phyloP scores from a whole-genome alignment of 2,113 vertebrate species.

The Nesoenas mayeri region DNA sequence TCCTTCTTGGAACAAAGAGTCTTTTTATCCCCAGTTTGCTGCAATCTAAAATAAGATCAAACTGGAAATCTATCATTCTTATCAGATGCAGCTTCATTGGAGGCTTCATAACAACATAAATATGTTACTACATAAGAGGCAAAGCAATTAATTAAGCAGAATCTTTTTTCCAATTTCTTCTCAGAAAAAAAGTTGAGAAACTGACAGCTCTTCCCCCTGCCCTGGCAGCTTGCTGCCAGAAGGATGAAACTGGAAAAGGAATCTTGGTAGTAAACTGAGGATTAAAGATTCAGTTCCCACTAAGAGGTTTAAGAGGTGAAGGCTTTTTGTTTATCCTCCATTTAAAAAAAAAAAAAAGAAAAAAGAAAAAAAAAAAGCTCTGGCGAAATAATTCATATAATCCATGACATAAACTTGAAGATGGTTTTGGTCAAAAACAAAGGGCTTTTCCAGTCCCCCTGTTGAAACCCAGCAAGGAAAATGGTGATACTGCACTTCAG shows the following conservation, averaged over 20 bases:
- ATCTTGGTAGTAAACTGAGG: not conserved
- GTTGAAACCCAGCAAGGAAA: not conserved
- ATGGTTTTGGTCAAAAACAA: not conserved
- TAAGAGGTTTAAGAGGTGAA: not conserved
- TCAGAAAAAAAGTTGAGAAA: not conserved
- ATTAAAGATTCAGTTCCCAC: not conserved
- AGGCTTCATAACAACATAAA: not conserved
- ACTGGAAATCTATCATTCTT: constrained; percentile 30
- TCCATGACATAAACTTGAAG: not conserved
- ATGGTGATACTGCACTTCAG: not conserved
- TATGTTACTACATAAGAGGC: not conserved
- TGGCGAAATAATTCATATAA: not conserved
- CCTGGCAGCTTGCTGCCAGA: not conserved
- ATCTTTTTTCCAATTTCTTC: not conserved
- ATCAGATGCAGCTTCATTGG: not conserved
- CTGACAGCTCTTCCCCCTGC: not conserved
- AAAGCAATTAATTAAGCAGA: constrained; percentile 26
- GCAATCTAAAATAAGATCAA: constrained; percentile 44
- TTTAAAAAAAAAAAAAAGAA: not conserved
- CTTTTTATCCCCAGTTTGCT: constrained; percentile 26
- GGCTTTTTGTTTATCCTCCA: not conserved
- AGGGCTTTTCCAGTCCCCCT: not conserved
- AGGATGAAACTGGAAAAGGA: not conserved
- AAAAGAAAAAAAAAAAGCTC: not conserved
- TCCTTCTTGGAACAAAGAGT: constrained; percentile 6